Evolutionary conservation across 2,113 vertebrate genomes (phyloP).

Genomic region (Protobothrops mucrosquamatus): DNA sequence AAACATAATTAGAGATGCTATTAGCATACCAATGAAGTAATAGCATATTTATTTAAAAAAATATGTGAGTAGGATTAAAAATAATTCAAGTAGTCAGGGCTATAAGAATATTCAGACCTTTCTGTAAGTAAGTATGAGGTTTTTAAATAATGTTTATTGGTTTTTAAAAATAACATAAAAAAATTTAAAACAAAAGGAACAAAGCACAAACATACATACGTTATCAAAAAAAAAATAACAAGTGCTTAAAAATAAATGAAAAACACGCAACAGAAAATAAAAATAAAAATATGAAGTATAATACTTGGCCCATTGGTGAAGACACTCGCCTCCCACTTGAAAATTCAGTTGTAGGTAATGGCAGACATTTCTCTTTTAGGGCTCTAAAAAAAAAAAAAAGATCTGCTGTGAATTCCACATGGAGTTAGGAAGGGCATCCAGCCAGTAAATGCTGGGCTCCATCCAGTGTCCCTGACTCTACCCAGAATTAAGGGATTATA

Average conservation of each 20-base stretch:
- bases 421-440: neutral
- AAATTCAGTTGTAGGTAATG: neutral
- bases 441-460: neutral
- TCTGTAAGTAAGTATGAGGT: neutral
- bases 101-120: conserved; percentile 25
- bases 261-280: neutral
- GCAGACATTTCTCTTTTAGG: neutral
- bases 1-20: neutral
- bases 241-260: neutral
- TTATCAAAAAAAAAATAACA: neutral
- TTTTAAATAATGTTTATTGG: neutral
- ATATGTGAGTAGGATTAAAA: neutral
- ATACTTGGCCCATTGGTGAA: neutral
- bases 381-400: neutral
- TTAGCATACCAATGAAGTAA: neutral
- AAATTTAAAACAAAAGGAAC: neutral
- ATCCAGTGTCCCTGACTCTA: neutral
- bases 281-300: neutral
- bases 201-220: neutral
- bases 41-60: neutral
- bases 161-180: neutral
- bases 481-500: neutral
- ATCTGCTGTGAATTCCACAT: neutral
- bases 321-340: neutral
- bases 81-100: conserved; percentile 13